phyloP scores from a whole-genome alignment of 2,113 vertebrate species.

The Elgaria multicarinata region DNA sequence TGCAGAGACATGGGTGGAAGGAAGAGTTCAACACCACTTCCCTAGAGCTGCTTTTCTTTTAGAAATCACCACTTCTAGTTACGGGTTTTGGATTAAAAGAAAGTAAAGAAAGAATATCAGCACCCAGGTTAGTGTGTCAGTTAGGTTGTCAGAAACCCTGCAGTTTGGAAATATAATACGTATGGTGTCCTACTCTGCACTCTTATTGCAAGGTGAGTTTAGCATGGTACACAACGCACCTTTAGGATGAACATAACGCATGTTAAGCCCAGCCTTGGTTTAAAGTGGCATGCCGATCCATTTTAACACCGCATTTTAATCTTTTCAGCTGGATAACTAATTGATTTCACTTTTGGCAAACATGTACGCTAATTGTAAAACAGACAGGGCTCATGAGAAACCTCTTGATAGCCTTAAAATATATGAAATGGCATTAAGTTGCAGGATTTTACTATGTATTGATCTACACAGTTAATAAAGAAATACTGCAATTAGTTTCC shows the following conservation, averaged over 20 bases:
- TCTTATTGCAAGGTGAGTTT: neutral
- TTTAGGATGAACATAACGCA: neutral
- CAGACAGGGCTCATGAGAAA: neutral
- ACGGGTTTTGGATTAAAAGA: neutral
- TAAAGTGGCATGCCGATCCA: neutral
- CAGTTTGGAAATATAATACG: neutral
- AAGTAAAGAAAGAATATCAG: neutral
- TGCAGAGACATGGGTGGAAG: neutral
- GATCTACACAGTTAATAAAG: neutral
- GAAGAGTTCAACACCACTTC: neutral
- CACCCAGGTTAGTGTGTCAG: neutral
- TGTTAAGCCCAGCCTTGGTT: neutral
- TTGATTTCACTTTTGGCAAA: neutral
- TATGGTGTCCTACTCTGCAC: neutral
- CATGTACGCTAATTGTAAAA: neutral
- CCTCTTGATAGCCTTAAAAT: slow-evolving; percentile 3
- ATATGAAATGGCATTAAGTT: neutral
- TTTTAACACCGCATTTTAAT: neutral
- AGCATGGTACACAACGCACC: neutral
- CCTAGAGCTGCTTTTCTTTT: neutral
- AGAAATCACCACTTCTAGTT: neutral
- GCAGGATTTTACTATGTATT: neutral
- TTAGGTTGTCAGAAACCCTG: neutral
- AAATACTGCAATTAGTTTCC: slow-evolving; percentile 17
- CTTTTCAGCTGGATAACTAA: neutral